Conservation (phyloP, 53 echinoderm and acorn worm species). For the Astropecten irregularis region DNA sequence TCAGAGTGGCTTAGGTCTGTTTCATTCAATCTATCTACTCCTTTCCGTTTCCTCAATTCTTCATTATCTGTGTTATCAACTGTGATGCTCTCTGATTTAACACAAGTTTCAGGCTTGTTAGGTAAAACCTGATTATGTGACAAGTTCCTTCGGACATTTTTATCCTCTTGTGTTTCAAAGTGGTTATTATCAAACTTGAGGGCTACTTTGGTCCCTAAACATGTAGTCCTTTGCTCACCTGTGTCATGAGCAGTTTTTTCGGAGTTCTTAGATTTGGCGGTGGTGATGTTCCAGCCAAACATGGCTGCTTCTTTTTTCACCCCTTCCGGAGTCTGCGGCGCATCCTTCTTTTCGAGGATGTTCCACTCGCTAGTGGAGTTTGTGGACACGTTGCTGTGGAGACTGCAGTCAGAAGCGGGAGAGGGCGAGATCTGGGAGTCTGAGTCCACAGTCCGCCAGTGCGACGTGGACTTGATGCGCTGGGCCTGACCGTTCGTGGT, state of each 20-base stretch:
- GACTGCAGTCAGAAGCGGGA: conserved; percentile 89
- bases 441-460: conserved; percentile 76
- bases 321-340: conserved; percentile 49
- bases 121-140: neutral
- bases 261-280: conserved; percentile 32
- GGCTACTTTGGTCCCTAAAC: conserved; percentile 1
- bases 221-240: conserved; percentile 27
- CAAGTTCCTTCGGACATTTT: too few species aligned
- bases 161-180: neutral
- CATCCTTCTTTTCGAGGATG: conserved; percentile 76
- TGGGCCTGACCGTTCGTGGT: conserved; percentile 90
- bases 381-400: conserved; percentile 73
- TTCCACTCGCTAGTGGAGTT: conserved; percentile 98
- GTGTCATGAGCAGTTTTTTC: neutral
- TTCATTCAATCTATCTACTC: too few species aligned
- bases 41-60: too few species aligned
- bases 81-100: too few species aligned
- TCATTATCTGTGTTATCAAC: too few species aligned
- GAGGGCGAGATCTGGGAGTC: conserved; percentile 88
- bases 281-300: conserved; percentile 70
- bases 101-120: too few species aligned
- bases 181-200: neutral
- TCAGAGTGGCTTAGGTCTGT: too few species aligned
- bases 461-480: conserved; percentile 75
- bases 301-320: conserved; percentile 70